Evolutionary conservation across 2,113 vertebrate species (phyloP), one percentile per base, ranked within the genome.

Genomic region (Oncorhynchus masou): DNA sequence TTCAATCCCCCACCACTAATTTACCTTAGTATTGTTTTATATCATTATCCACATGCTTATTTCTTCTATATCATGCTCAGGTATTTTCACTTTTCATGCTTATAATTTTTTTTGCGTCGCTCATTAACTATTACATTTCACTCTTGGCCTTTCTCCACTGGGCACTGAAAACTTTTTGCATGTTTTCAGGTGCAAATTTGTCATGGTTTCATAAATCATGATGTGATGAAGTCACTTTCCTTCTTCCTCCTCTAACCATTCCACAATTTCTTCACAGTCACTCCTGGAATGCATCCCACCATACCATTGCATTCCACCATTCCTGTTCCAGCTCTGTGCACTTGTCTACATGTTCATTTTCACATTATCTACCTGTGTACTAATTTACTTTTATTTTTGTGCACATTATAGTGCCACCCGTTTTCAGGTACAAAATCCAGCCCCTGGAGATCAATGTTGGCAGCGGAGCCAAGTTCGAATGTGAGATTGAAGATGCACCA

Each of bases 361-460:
- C 48, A 4, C 22, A 20, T 24, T 34, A n/a, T 39, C 2, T 25
- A 77, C 71, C 19, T 6, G 3, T 24, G 49, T 48, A 34, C 67
- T 90, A 81, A 92, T 79, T 69, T 19, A 1, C 27, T 22, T 79
- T 78, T 78, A 9, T 85, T 25, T 85, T 24, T 85, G 48, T 68
- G 70, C 85, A 88, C 62, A 86, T 92, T 92, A 74, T 90, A 97
- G 96, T 94, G 86, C 96, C 96, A 74, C 98, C 97, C 0, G 93
- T 97, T 80, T 95, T 98, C 81, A 96, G 92, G 88, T 94, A 94
- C 77, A 95, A 94, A 88, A 94, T 98, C 0, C 79, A 92, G 25
- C 81, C 95, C 29, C 74, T 96, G 87, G 97, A 99, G 73, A 94
- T 96, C 34, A 97, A 94, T 27, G 92, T 97, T 70, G 97, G 96